Evolutionary conservation across 2,888 invertebrate genomes (phyloP), one percentile per base, ranked within the genome.

Genomic region (Dugesia japonica): DNA sequence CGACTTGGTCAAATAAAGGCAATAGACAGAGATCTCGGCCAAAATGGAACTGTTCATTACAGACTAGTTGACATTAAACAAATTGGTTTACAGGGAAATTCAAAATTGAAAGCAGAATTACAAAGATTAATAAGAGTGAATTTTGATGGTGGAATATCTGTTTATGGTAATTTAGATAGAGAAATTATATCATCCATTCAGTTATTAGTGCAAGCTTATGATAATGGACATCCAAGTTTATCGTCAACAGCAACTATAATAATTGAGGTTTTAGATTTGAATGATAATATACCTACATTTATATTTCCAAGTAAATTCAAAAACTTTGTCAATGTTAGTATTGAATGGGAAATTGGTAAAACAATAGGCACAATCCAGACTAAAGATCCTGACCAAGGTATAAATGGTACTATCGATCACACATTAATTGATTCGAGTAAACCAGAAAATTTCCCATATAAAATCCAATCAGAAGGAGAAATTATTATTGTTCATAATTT

Each of bases 251-350:
- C 42, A 4, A 75, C 75, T 7, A 42, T 75, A 26, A 75, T 56
- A 23, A 38, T 75, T 28, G 42, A 56, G 15, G 71, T 75, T 4
- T 26, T 75, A 17, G 75, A 75, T 56, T 56, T 75, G 13, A 75
- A 75, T 28, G 75, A 75, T 28, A 75, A 75, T 28, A 56, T 56
- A 7, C 75, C 75, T 1, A 56, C 28, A 42, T 75, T 75, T 56
- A 71, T 26, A 1, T 71, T 75, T 28, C 75, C 75, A 26, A 71
- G 71, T 71, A 26, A 42, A 1, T 1, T 23, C 9, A 26, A 26
- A 4, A 26, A 26, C 28, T 75, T 27, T n/a, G 27, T 75, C 71
- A 75, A 75, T 56, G 75, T 75, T 15, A 75, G 75, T 42, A 26
- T 26, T 26, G 26, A 28, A 4, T 26, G 42, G 42, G 42, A 26